phyloP scores from a whole-genome alignment of 1,140 invertebrate species.

The Ganaspis sp. region DNA sequence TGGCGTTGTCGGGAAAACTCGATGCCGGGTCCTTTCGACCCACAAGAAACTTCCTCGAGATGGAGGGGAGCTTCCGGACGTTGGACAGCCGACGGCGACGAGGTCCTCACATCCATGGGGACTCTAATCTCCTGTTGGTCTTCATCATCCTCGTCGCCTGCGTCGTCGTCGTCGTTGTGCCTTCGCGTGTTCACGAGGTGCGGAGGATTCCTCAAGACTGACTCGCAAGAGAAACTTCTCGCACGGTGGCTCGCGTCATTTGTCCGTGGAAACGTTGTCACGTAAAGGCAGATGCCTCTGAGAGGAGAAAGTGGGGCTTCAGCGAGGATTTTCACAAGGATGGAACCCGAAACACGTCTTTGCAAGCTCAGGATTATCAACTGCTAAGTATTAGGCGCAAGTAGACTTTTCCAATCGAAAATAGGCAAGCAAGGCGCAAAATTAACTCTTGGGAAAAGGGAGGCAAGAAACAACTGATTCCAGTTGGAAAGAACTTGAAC shows the following conservation, averaged over 20 bases:
- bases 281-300: background rate
- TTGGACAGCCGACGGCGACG: constrained; percentile 16
- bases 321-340: background rate
- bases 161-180: constrained; percentile 31
- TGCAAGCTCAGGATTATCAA: background rate
- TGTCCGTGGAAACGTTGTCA: constrained; percentile 16
- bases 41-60: constrained; percentile 42
- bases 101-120: background rate
- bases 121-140: constrained; percentile 32
- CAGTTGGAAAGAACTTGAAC: no score
- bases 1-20: constrained; percentile 43
- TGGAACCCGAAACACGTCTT: background rate
- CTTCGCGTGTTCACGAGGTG: constrained; percentile 50
- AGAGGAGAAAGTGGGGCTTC: background rate
- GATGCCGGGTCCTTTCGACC: constrained; percentile 33
- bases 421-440: no score
- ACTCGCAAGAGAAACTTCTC: constrained; percentile 57
- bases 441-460: no score
- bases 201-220: constrained; percentile 66
- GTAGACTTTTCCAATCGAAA: no score
- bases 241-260: constrained; percentile 19
- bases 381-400: background rate
- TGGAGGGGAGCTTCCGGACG: background rate
- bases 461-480: no score
- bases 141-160: constrained; percentile 47